phyloP scores from a whole-genome alignment of 2,888 invertebrate species.

The Dynastes hyllus region DNA sequence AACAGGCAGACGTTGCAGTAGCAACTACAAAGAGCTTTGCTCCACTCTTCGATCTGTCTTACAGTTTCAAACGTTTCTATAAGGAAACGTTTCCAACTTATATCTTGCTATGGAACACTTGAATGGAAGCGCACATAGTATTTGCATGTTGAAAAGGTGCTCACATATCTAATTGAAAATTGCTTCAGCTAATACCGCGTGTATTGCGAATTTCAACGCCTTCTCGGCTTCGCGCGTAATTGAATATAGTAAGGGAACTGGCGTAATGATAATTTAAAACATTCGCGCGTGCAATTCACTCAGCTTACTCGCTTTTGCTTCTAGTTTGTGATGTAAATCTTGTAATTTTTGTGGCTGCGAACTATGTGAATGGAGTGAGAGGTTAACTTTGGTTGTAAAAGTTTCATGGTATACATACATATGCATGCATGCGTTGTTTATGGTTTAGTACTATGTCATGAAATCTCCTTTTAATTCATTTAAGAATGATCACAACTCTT shows the following conservation, averaged over 20 bases:
- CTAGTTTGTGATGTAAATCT: neutral
- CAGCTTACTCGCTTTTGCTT: neutral
- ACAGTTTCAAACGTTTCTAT: too few relatives aligned
- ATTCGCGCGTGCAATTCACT: conserved; percentile 5
- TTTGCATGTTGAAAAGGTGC: neutral
- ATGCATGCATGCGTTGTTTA: neutral
- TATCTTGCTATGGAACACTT: too few relatives aligned
- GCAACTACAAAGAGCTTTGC: too few relatives aligned
- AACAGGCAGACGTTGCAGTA: too few relatives aligned
- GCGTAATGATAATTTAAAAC: conserved; percentile 25
- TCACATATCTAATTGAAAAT: conserved; percentile 25
- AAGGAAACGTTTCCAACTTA: too few relatives aligned
- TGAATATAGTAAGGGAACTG: conserved; percentile 19
- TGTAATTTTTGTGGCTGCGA: neutral
- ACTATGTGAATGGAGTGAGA: neutral
- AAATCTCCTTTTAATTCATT: too few relatives aligned
- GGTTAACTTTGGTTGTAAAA: neutral
- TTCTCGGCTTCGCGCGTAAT: conserved; percentile 20
- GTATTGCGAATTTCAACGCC: conserved; percentile 1
- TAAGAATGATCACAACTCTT: too few relatives aligned
- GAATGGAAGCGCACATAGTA: neutral
- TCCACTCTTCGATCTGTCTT: too few relatives aligned
- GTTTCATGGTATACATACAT: neutral
- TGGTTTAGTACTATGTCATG: too few relatives aligned
- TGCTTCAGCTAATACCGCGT: conserved; percentile 23